Base-by-base conservation (phyloP, 2,797 vertebrate genomes). In the Enteromius viviparus region DNA sequence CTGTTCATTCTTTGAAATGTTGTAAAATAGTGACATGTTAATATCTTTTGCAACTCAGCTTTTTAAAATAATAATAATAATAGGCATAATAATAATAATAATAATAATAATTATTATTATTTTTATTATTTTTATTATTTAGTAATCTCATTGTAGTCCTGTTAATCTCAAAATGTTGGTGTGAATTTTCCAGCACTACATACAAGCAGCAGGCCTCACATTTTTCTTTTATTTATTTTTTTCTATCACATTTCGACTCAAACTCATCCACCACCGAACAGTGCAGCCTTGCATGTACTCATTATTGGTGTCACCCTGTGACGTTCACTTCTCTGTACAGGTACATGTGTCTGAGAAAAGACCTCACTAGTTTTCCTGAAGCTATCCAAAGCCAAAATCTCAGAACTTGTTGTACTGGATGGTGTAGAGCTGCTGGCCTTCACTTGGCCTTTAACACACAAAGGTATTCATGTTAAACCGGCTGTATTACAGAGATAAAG, bases 321-420 rank as follows among this genome's bases (percentile, higher is more conserved):
- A 26, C 26, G 58, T 60, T 60, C 58, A 60, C 55, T 6, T 23
- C 15, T 71, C 69, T 10, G 42, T 74, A 3, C 49, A 72, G 17
- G 70, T 21, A 34, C 19, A 26, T 32, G 15, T 14, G 1, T 10
- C 5, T 3, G 1, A n/a, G 71, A 74, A 34, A 53, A 14, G 29
- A 34, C 19, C 10, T 12, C 49, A 23, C 32, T 55, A 53, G 21
- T 15, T 8, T 53, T 34, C 69, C 26, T 1, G 19, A 49, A 51
- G 15, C 11, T 51, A n/a, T 47, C 45, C 4, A 6, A 49, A 79
- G 29, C 32, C 29, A 23, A 26, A 19, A 42, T 40, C 21, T 84
- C 47, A 42, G 71, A 85, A 88, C 85, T 78, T 19, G 78, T 81
- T 71, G 66, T 75, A 60, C 87, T 83, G 84, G 78, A 78, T 80